phyloP scores from a whole-genome alignment of 2,797 vertebrate genomes.

The Tragelaphus oryx region DNA sequence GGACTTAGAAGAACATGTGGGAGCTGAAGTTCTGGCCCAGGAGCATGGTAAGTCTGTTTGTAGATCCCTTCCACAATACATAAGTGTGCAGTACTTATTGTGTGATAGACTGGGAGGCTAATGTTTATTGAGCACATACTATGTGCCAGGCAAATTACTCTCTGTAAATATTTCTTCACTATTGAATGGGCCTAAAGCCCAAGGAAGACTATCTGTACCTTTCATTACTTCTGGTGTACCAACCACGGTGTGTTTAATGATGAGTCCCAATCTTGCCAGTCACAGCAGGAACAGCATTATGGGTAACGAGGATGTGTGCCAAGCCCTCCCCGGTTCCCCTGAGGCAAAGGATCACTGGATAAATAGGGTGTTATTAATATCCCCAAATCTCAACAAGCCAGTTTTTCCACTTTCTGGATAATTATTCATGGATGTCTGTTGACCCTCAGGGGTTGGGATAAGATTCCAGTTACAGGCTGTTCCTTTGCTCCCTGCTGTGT shows the following conservation, averaged over 20 bases:
- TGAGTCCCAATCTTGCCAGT: neutral
- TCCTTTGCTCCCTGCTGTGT: neutral
- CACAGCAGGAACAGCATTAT: neutral
- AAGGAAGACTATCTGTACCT: neutral
- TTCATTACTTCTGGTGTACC: neutral
- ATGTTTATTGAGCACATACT: neutral
- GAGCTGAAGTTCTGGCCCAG: neutral
- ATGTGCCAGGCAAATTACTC: too few relatives aligned
- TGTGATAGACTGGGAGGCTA: neutral
- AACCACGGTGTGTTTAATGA: neutral
- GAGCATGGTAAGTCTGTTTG: neutral
- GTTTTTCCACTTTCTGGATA: neutral
- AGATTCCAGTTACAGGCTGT: neutral
- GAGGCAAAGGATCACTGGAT: neutral
- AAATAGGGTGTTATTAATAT: constrained; percentile 7
- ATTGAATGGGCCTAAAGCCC: neutral
- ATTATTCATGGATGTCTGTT: neutral
- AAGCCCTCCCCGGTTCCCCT: neutral
- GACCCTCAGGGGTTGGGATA: neutral
- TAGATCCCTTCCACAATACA: neutral
- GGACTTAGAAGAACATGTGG: neutral
- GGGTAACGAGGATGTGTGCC: neutral
- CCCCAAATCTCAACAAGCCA: neutral
- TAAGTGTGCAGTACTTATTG: neutral
- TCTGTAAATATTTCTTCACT: neutral